Evolutionary conservation across 2,797 vertebrate genomes (phyloP).

Genomic region (Pipistrellus pygmaeus): DNA sequence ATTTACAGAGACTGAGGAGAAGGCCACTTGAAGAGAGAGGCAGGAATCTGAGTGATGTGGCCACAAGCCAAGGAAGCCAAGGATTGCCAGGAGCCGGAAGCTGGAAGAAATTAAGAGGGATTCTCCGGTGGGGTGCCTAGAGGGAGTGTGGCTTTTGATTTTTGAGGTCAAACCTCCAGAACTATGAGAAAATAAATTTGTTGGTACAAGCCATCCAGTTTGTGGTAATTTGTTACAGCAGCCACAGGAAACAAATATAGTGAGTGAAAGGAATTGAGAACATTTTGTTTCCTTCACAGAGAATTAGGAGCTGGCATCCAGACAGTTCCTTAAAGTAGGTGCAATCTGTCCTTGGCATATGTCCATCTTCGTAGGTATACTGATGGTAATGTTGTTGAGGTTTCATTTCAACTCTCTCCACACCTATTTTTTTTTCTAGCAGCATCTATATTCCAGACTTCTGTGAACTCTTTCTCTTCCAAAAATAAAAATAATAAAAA

Average conservation of each 20-base stretch:
- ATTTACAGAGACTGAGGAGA: not conserved
- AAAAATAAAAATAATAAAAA: not conserved
- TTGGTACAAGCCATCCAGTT: not conserved
- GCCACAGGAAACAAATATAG: constrained; percentile 14
- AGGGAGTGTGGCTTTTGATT: not conserved
- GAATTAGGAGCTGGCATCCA: constrained; percentile 52
- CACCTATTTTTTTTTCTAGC: not conserved
- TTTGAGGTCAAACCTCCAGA: not conserved
- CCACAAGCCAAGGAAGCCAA: not conserved
- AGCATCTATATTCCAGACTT: not conserved
- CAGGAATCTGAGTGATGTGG: not conserved
- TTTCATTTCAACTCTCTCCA: constrained; percentile 27
- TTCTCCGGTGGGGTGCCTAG: not conserved
- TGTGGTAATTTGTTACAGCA: constrained; percentile 33
- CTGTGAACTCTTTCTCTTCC: not conserved
- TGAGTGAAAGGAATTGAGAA: not conserved
- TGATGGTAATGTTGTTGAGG: not conserved
- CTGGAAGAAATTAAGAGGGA: not conserved
- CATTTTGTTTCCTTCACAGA: constrained; percentile 39
- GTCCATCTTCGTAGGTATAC: constrained; percentile 53
- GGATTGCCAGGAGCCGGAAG: not conserved
- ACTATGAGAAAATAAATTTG: not conserved
- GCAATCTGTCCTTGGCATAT: constrained; percentile 50
- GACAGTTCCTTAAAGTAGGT: constrained; percentile 49
- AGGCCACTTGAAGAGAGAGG: not conserved